Base-by-base conservation (phyloP, 2,888 invertebrate species). In the Netelia melanura region DNA sequence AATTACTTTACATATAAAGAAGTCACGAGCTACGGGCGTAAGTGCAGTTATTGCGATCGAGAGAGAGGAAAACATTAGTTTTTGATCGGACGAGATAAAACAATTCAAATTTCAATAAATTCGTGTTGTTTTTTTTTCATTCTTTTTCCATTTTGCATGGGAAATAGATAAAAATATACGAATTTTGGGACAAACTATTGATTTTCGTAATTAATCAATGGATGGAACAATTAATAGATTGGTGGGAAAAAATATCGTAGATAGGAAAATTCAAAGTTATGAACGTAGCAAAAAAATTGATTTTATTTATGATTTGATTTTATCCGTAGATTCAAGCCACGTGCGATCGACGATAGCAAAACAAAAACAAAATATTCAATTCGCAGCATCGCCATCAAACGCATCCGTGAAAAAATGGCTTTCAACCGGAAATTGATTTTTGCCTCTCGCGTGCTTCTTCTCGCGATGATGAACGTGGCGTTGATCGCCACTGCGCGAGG, bases 1-100 rank as follows among this genome's bases (percentile, higher is more conserved):
- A 87, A 87, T 64, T 81, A 38, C 38, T 79, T 79, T 43, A 81
- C 75, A 68, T 84, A 86, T 87, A 85, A 75, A 87, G 56, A 78
- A 81, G 77, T 75, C 77, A 80, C 74, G 71, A 85, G 61, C n/a
- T 67, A 68, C 72, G 44, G 67, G 56, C 38, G 43, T 74, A 74
- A 64, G 77, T 30, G 21, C 76, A 76, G 76, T 81, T 65, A 67
- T 61, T 61, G 11, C 38, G 17, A 10, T 17, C 11, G 61, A 67
- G 68, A 68, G 64, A 80, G 75, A 67, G n/a, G 58, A 21, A 67
- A 54, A 79, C n/a, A 67, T 48, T 10, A 8, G 58, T 21, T 14
- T 5, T 43, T 2, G 17, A 68, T 43, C 61, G 8, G n/a, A 21
- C 2, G 3, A 14, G 43, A 56, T 17, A 52, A 10, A 30, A n/a